Evolutionary conservation across 2,888 invertebrate genomes (phyloP), one percentile per base, ranked within the genome.

Genomic region (Nephrocerus scutellatus): DNA sequence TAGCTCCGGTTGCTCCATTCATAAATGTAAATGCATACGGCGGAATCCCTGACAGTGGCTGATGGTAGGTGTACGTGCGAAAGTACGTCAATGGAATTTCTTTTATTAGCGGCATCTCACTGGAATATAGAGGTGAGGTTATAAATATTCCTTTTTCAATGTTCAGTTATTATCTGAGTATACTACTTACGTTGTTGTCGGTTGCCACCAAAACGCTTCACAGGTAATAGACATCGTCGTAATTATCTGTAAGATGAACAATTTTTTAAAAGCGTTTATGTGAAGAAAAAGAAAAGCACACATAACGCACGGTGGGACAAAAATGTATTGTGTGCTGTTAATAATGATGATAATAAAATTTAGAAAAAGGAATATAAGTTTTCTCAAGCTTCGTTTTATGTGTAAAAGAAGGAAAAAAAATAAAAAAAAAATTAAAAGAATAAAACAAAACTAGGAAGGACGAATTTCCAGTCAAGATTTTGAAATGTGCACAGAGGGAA

Each of bases 41-140:
- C 19, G 52, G 51, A 4, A 37, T 39, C 13, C 55, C 57, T 4
- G 55, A 44, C 20, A 66, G 36, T 3, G 66, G 66, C 29, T 65
- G 66, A n/a, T n/a, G n/a, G 30, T 66, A 66, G 5, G 66, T 66
- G 47, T 65, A 66, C 1, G 67, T 65, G 13, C 66, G 64, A 39
- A 66, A 66, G 36, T 66, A 66, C 23, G 65, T 64, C 20, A 66
- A 52, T 3, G 66, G 66, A 1, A 66, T 62, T 46, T 66, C 63
- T 21, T 63, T 64, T 28, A 66, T 46, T 5, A 53, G 44, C 2
- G 46, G 46, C 7, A 41, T 10, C 20, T 46, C 46, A 12, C 46
- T 46, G n/a, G 3, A 31, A 33, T 6, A 16, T 9, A 14, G 16
- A 9, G n/a, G n/a, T 4, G 16, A 12, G 3, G 10, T 22, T 21